phyloP scores from a whole-genome alignment of 2,113 vertebrate genomes.

The Campylomormyrus tamandua region DNA sequence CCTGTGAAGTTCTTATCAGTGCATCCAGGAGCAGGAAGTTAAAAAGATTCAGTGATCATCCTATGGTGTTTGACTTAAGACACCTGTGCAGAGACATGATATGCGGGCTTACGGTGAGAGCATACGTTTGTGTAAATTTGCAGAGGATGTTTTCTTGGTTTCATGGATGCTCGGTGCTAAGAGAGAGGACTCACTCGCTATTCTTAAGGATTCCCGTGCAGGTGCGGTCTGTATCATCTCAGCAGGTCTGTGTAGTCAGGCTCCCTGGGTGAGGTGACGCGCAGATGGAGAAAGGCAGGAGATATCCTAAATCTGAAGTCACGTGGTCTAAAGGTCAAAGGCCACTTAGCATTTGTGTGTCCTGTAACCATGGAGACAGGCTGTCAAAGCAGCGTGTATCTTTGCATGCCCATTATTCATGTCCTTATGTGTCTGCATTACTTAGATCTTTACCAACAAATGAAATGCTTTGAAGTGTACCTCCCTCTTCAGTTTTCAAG shows the following conservation, averaged over 20 bases:
- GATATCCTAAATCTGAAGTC: constrained; percentile 18
- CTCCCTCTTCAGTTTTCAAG: neutral
- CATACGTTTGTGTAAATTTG: neutral
- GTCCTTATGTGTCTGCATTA: neutral
- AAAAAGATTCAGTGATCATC: neutral
- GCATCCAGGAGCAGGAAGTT: neutral
- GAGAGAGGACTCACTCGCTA: neutral
- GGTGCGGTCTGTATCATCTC: neutral
- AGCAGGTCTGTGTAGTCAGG: neutral
- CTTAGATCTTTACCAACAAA: neutral
- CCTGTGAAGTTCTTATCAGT: neutral
- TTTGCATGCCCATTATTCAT: neutral
- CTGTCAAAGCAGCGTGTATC: constrained; percentile 20
- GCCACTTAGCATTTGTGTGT: constrained; percentile 18
- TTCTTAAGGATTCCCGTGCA: neutral
- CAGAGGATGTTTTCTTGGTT: neutral
- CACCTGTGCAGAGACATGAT: neutral
- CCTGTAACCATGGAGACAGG: constrained; percentile 21
- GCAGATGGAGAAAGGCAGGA: constrained; percentile 3
- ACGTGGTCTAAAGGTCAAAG: constrained; percentile 20
- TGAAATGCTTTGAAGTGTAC: neutral
- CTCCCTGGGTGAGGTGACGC: constrained; percentile 13
- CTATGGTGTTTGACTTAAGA: neutral
- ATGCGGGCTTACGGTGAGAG: neutral
- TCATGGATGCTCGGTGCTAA: neutral